phyloP scores from a whole-genome alignment of 2,888 invertebrate species.

The Thyatira batis region DNA sequence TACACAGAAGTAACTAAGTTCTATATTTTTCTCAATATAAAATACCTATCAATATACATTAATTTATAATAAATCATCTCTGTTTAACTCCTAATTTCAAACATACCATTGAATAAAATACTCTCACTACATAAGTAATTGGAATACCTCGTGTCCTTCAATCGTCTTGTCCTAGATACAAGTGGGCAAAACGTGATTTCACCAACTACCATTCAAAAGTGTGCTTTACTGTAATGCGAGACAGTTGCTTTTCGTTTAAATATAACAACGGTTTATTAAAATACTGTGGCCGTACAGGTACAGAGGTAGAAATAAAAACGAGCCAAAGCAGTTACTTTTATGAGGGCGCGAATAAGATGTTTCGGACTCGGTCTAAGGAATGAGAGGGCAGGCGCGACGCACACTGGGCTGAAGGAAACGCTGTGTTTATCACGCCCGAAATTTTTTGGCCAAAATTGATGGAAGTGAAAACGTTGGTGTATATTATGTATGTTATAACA shows the following conservation, averaged over 20 bases:
- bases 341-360: constrained; percentile 83
- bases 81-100: constrained; percentile 28
- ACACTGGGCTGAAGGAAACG: constrained; percentile 33
- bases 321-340: constrained; percentile 82
- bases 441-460: background rate
- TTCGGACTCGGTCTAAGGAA: constrained; percentile 79
- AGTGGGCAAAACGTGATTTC: constrained; percentile 76
- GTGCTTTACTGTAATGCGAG: constrained; percentile 26
- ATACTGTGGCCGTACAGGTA: constrained; percentile 81
- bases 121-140: constrained; percentile 73
- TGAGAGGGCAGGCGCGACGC: constrained; percentile 51
- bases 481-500: too few species aligned
- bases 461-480: too few species aligned
- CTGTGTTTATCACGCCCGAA: too few species aligned
- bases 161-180: constrained; percentile 76
- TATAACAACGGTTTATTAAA: constrained; percentile 71
- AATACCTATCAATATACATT: constrained; percentile 21
- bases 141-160: constrained; percentile 78
- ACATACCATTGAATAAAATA: constrained; percentile 43
- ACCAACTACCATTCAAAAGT: constrained; percentile 28
- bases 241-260: constrained; percentile 42
- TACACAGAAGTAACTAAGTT: too few species aligned
- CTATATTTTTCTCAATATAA: constrained; percentile 15
- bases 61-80: constrained; percentile 33
- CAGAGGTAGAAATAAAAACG: constrained; percentile 80